Percentiles rank a stretch among this genome's conserved stretches.
phyloP scores from a whole-genome alignment of 2,113 vertebrate genomes.

The Corythornis vintsioides region DNA sequence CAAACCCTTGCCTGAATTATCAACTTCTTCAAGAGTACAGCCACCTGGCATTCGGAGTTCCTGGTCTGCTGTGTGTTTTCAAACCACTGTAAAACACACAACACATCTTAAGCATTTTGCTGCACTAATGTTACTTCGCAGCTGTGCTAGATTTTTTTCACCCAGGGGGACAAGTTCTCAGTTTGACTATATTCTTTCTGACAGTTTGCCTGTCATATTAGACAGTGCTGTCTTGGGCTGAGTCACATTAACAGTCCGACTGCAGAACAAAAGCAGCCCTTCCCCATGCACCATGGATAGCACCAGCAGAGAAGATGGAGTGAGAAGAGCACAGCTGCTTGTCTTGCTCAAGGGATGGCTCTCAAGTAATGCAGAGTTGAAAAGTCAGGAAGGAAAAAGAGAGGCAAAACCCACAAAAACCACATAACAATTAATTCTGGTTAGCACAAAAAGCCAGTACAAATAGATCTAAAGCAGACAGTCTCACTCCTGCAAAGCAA shows the following conservation, averaged over 20 bases:
- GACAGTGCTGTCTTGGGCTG: background rate
- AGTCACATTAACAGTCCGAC: constrained; percentile 14
- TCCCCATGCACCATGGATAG: background rate
- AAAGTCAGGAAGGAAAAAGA: background rate
- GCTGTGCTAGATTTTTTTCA: background rate
- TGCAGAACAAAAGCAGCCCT: background rate
- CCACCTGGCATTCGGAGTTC: background rate
- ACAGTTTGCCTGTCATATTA: constrained; percentile 28
- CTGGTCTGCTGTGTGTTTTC: background rate
- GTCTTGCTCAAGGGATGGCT: background rate
- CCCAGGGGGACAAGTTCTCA: background rate
- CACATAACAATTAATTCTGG: fast-evolving
- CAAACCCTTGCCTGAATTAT: background rate
- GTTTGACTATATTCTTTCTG: constrained; percentile 31
- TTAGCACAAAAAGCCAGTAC: background rate
- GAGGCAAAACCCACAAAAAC: fast-evolving
- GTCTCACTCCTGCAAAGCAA: background rate
- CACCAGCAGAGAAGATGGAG: background rate
- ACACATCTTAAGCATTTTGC: background rate
- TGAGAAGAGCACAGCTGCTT: background rate
- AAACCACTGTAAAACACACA: background rate
- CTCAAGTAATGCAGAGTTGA: background rate
- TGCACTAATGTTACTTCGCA: background rate
- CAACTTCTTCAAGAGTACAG: background rate
- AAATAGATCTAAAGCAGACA: background rate